phyloP scores from a whole-genome alignment of 2,888 invertebrate genomes.

The Blastobasis adustella region DNA sequence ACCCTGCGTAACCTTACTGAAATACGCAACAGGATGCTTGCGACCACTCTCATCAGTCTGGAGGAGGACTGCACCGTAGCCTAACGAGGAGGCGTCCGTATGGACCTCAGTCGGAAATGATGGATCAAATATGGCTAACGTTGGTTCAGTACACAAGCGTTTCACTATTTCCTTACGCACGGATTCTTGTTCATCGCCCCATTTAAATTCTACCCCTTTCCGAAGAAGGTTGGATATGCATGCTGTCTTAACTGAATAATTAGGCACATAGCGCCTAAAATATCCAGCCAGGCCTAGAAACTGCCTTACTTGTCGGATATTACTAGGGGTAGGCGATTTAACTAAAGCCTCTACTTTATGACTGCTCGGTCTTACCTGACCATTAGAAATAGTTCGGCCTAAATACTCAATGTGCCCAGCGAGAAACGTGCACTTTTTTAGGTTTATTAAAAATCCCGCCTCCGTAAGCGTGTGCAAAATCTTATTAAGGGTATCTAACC shows the following conservation, averaged over 20 bases:
- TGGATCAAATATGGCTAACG: too few species aligned
- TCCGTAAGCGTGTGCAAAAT: background rate
- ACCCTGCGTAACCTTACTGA: background rate
- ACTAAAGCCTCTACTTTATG: background rate
- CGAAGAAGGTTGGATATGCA: too few species aligned
- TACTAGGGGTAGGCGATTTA: background rate
- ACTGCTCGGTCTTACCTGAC: background rate
- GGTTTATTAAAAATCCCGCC: background rate
- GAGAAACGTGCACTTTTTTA: background rate
- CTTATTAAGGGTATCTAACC: background rate
- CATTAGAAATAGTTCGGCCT: background rate
- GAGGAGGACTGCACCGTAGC: background rate
- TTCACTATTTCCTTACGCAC: background rate
- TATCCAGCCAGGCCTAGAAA: slow-evolving; percentile 7
- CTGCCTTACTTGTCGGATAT: background rate
- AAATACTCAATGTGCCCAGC: background rate
- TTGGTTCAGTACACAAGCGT: too few species aligned
- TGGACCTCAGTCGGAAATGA: too few species aligned
- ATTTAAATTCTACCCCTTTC: too few species aligned
- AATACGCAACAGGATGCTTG: background rate
- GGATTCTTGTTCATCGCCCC: background rate
- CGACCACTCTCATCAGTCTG: background rate
- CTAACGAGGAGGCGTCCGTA: background rate
- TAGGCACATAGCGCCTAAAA: too few species aligned
- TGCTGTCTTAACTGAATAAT: too few species aligned